Percentiles rank a stretch among this genome's conserved stretches.
Conservation (phyloP, 2,113 vertebrate genomes). For the Hemiscyllium ocellatum region DNA sequence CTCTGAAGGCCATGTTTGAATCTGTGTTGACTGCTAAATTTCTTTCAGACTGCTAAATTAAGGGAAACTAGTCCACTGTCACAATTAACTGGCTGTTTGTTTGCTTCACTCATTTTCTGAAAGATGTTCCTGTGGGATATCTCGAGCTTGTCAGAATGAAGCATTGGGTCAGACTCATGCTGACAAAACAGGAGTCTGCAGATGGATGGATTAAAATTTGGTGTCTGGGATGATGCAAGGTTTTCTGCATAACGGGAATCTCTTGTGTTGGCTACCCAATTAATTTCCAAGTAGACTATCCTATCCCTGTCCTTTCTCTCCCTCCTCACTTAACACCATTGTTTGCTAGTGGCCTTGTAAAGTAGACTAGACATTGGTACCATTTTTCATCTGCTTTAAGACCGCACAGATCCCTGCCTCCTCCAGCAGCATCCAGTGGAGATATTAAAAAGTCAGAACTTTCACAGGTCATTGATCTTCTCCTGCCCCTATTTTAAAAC, state of each 20-base stretch:
- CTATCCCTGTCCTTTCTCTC: not conserved
- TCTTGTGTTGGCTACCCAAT: not conserved
- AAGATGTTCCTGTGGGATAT: not conserved
- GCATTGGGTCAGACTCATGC: not conserved
- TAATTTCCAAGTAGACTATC: not conserved
- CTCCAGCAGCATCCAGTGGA: not conserved
- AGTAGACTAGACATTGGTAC: not conserved
- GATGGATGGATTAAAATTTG: not conserved
- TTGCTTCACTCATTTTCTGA: conserved; percentile 12
- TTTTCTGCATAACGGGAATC: not conserved
- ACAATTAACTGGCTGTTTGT: conserved; percentile 12
- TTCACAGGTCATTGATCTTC: not conserved
- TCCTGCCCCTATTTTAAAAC: not conserved
- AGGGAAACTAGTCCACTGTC: not conserved
- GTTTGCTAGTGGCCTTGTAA: not conserved
- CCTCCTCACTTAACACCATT: not conserved
- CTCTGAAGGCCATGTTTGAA: not conserved
- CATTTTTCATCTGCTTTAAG: not conserved
- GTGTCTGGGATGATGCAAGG: not conserved
- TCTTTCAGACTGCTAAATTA: not conserved
- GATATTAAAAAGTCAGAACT: not conserved
- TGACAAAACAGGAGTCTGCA: not conserved
- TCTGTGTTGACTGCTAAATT: not conserved
- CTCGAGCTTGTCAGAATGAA: not conserved
- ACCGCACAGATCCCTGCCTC: not conserved